Evolutionary conservation across 2,888 invertebrate genomes (phyloP), one percentile per base, ranked within the genome.

Genomic region (Calameuta idolon): DNA sequence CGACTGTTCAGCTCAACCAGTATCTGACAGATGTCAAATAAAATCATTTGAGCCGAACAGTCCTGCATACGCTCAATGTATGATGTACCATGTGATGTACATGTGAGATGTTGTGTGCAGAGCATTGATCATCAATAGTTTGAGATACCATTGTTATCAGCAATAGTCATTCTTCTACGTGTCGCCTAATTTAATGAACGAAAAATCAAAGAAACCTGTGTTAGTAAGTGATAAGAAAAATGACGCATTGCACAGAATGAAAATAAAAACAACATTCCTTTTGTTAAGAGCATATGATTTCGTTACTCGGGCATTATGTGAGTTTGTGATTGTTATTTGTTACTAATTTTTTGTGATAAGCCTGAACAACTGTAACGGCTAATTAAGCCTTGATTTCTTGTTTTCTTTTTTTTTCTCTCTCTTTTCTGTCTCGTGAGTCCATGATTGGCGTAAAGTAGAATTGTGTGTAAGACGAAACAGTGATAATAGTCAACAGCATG

Each of bases 401-500:
- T 37, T 37, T 37, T 11, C 37, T 12, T 37, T 55, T 23, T 23
- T 9, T 23, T 55, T 55, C 9, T 55, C 9, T 55, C 55, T 23
- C 23, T 55, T 55, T 55, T 55, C 23, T 55, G 23, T 55, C 23
- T 23, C 55, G 55, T 55, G 55, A 55, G 9, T 71, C 31, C 31
- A 71, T 71, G 71, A 71, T 31, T 31, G 31, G 23, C 55, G 55
- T 55, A 55, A 55, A 55, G 9, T 55, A 9, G 55, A 55, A 55
- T 55, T 55, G 23, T 23, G 55, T 55, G 55, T 55, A 55, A 55
- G 55, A 55, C 55, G 55, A 55, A 55, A 55, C 55, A 55, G 55
- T 55, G 55, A 55, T 55, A 55, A 55, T 55, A 55, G 23, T 83
- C 71, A 80, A 80, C 80, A 81, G 80, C 83, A 83, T 82, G 83